Evolutionary conservation across 2,113 vertebrate species (phyloP).

Genomic region (Hydrolagus affinis): DNA sequence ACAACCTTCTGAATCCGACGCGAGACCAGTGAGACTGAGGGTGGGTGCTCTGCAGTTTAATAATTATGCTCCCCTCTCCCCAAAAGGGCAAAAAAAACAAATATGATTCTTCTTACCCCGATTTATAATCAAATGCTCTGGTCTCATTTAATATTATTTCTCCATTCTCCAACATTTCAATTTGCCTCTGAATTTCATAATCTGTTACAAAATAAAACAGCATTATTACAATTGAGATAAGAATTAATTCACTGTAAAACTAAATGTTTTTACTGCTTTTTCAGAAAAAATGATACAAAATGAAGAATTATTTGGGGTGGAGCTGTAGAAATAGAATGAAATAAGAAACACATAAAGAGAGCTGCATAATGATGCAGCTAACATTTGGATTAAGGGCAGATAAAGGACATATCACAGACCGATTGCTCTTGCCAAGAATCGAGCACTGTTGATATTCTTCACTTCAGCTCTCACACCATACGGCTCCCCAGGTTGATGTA

Average conservation of each 20-base stretch:
- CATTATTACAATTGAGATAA: background rate
- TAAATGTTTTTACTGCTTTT: background rate
- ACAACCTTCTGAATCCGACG: background rate
- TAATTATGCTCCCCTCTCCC: background rate
- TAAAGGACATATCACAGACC: slow-evolving; percentile 52
- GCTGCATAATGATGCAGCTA: background rate
- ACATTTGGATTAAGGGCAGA: slow-evolving; percentile 11
- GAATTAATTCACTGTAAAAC: background rate
- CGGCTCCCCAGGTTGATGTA: slow-evolving; percentile 75
- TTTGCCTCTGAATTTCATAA: slow-evolving; percentile 93
- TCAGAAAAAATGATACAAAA: background rate
- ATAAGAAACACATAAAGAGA: background rate
- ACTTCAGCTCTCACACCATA: slow-evolving; percentile 84
- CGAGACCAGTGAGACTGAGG: background rate
- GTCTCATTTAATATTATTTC: slow-evolving; percentile 84
- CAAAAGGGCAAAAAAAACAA: background rate
- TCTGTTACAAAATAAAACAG: slow-evolving; percentile 58
- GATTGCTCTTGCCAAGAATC: slow-evolving; percentile 80
- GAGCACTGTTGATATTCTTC: slow-evolving; percentile 92
- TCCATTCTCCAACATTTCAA: slow-evolving; percentile 68
- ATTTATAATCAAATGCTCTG: slow-evolving; percentile 79
- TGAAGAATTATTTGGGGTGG: slow-evolving; percentile 1
- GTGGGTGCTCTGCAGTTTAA: background rate
- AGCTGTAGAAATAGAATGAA: background rate
- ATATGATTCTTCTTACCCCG: slow-evolving; percentile 94